Evolutionary conservation across 2,888 invertebrate species (phyloP), one percentile per base, ranked within the genome.

Genomic region (Frankliniella fusca): DNA sequence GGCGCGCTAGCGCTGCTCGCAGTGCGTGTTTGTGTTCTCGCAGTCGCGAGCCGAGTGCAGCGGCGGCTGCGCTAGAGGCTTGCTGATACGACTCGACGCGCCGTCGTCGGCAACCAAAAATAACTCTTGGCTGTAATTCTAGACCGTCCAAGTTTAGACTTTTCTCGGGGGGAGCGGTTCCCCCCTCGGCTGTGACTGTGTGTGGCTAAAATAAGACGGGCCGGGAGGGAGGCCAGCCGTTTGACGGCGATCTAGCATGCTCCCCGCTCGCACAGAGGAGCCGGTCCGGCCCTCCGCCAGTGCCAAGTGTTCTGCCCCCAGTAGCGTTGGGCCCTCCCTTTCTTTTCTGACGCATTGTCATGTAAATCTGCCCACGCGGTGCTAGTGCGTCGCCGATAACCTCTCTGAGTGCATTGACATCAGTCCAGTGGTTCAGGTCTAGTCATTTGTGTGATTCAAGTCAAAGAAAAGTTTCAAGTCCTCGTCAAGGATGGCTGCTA

Each of bases 401-500:
- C 61, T 18, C 54, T 76, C 70, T 23, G 23, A 23, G 27, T 27
- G 70, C 70, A 27, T n/a, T 76, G 70, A 27, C 70, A 23, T 15
- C 54, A 61, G 11, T 15, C 20, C 18, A 5, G 61, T 61, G 61
- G 61, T 76, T 8, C 23, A n/a, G 70, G 11, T 76, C 70, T 70
- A 23, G 70, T 70, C 70, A 27, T 70, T 20, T 70, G 23, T 70
- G 70, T 54, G 54, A 54, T 54, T 54, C 61, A 61, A 61, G 61
- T n/a, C 70, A 12, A 27, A 10, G 70, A 12, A 23, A 27, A 76
- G 27, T 76, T 27, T 27, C 20, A 54, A 15, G 10, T 54, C 70
- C 27, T 27, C 27, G 12, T 23, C 70, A 23, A 76, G 49, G 81
- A 83, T 82, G 83, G 61, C 81, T 81, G 84, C 84, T 12, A 90